Evolutionary conservation across 2,113 vertebrate species (phyloP).

Genomic region (Lampris incognitus): DNA sequence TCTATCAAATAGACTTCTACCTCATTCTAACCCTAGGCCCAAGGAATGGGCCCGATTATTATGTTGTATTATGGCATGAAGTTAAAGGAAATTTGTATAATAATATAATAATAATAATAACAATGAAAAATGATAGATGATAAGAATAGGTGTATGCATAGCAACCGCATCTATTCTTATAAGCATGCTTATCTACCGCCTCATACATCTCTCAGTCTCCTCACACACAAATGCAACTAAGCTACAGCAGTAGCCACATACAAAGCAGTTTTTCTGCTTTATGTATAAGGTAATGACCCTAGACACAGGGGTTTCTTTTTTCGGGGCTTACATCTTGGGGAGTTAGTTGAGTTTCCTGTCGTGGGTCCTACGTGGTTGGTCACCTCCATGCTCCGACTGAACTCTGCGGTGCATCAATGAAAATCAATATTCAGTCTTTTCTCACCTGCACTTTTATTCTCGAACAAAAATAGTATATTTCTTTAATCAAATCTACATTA

Average conservation of each 20-base stretch:
- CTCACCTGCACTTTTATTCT: constrained; percentile 46
- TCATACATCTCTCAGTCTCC: not conserved
- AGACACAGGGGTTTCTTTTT: constrained; percentile 22
- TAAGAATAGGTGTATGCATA: not conserved
- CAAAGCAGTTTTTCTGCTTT: constrained; percentile 24
- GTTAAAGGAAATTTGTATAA: too few species aligned
- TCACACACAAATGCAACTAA: constrained; percentile 23
- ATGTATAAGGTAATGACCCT: not conserved
- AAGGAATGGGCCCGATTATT: too few species aligned
- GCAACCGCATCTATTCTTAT: constrained; percentile 30
- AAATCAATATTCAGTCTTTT: constrained; percentile 57
- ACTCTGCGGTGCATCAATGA: constrained; percentile 43
- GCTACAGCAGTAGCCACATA: constrained; percentile 27
- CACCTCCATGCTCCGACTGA: constrained; percentile 53
- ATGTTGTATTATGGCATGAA: too few species aligned
- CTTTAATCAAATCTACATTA: too few species aligned
- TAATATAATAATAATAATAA: too few species aligned
- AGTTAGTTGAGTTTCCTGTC: constrained; percentile 50
- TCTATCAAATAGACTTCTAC: too few species aligned
- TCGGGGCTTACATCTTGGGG: constrained; percentile 12
- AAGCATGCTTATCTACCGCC: constrained; percentile 15
- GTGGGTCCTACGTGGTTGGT: constrained; percentile 53
- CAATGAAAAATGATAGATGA: not conserved
- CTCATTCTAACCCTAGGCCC: too few species aligned
- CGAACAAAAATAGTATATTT: constrained; percentile 2